Percentiles rank a stretch among this genome's conserved stretches.
Conservation (phyloP, 1,140 invertebrate genomes). For the Drosophila malerkotliana region DNA sequence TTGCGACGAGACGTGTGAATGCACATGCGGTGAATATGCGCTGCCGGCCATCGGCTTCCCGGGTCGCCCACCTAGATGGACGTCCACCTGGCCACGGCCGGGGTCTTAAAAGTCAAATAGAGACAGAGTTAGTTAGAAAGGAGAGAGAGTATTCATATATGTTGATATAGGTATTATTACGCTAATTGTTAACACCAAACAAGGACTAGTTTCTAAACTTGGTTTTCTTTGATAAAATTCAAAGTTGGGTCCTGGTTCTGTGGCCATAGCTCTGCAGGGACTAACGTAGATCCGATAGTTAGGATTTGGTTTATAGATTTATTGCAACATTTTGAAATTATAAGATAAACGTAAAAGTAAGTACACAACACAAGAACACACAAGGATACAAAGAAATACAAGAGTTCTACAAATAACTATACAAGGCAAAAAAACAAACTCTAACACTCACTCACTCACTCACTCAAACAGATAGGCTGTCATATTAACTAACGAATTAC, state of each 20-base stretch:
- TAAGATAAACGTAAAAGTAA: slow-evolving; percentile 43
- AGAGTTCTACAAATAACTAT: slow-evolving; percentile 49
- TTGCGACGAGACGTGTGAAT: slow-evolving; percentile 78
- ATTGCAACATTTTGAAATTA: slow-evolving; percentile 58
- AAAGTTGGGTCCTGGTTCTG: slow-evolving; percentile 44
- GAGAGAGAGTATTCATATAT: slow-evolving; percentile 60
- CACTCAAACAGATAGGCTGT: slow-evolving; percentile 26
- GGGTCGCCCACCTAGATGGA: slow-evolving; percentile 1
- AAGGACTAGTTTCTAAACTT: slow-evolving; percentile 66
- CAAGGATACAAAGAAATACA: slow-evolving; percentile 28
- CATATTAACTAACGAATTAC: slow-evolving; percentile 31
- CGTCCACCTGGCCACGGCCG: slow-evolving; percentile 50
- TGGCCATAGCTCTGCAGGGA: slow-evolving; percentile 6
- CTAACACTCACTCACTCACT: slow-evolving; percentile 21
- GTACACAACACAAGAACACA: slow-evolving; percentile 42
- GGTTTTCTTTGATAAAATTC: slow-evolving; percentile 42
- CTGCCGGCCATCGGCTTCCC: slow-evolving; percentile 52
- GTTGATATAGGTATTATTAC: slow-evolving; percentile 65
- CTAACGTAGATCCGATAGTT: neutral
- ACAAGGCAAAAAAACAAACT: slow-evolving; percentile 17
- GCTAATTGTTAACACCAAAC: slow-evolving; percentile 61
- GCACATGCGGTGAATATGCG: slow-evolving; percentile 81
- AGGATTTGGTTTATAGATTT: slow-evolving; percentile 44
- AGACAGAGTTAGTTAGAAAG: slow-evolving; percentile 45
- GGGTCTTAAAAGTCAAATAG: slow-evolving; percentile 75